A percentile compares a stretch with the other conserved stretches of the same genome.
Evolutionary conservation across 2,888 invertebrate genomes (phyloP).

Genomic region (Eudemis profundana): DNA sequence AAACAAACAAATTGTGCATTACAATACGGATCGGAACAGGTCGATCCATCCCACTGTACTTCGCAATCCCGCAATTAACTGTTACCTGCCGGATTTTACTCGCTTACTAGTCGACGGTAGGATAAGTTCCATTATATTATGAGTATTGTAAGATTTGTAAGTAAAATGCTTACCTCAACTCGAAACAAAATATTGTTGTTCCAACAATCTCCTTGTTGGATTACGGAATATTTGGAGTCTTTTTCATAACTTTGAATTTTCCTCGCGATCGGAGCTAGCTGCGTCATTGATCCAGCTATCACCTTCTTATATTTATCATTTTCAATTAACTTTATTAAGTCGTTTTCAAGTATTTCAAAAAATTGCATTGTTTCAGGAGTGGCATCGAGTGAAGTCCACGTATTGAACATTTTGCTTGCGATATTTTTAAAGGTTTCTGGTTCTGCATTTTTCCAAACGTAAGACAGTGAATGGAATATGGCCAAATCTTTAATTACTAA

Average conservation of each 20-base stretch:
- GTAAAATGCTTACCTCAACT: constrained; percentile 53
- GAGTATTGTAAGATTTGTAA: too few species aligned
- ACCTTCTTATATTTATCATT: constrained; percentile 51
- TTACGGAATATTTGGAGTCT: constrained; percentile 53
- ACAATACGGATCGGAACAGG: too few species aligned
- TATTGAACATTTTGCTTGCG: constrained; percentile 49
- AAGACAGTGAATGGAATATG: constrained; percentile 62
- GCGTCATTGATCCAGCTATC: constrained; percentile 47
- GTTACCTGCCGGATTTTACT: too few species aligned
- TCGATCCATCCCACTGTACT: too few species aligned
- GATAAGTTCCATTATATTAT: too few species aligned
- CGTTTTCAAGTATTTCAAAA: constrained; percentile 47
- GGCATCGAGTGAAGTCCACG: constrained; percentile 42
- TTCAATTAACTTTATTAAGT: constrained; percentile 48
- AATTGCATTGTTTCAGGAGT: background rate
- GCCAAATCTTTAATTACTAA: constrained; percentile 60
- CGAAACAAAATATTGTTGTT: constrained; percentile 64
- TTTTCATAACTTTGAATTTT: constrained; percentile 48
- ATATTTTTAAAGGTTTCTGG: constrained; percentile 51
- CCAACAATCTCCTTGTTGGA: constrained; percentile 66
- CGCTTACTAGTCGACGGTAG: too few species aligned
- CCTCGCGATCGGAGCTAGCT: constrained; percentile 8
- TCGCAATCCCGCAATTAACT: too few species aligned
- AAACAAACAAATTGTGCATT: too few species aligned
- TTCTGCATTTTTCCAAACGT: constrained; percentile 57